Conservation (phyloP, 1,140 invertebrate species). For the Drosophila varians region DNA sequence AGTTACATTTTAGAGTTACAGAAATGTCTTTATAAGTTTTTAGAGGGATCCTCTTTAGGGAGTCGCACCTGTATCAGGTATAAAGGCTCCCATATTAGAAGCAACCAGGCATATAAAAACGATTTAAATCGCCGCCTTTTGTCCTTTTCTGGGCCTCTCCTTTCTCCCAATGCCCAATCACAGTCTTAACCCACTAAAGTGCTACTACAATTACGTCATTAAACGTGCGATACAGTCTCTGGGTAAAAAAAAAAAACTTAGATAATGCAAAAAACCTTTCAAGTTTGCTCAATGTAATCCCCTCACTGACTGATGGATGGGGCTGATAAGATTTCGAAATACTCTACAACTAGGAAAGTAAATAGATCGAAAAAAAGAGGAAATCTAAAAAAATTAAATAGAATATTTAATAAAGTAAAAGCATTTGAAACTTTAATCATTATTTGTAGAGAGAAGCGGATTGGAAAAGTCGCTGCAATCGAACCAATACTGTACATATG, state of each 20-base stretch:
- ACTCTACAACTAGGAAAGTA: not conserved
- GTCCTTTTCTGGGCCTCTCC: not conserved
- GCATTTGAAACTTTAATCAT: not conserved
- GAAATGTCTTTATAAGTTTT: too few relatives aligned
- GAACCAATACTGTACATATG: not conserved
- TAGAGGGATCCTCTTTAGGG: not conserved
- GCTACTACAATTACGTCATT: constrained; percentile 34
- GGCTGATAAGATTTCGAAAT: constrained; percentile 18
- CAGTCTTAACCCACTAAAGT: constrained; percentile 4
- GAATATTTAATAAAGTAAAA: not conserved
- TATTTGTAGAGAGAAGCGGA: not conserved
- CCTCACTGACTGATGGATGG: constrained; percentile 30
- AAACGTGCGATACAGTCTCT: constrained; percentile 2
- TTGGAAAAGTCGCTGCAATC: not conserved
- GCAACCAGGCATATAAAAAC: constrained; percentile 15
- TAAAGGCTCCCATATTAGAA: constrained; percentile 26
- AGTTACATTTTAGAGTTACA: too few relatives aligned
- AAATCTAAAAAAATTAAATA: too few relatives aligned
- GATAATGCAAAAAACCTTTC: constrained; percentile 37
- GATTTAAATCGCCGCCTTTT: constrained; percentile 21
- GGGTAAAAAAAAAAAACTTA: constrained; percentile 1
- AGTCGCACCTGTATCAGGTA: not conserved
- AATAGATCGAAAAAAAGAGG: not conserved
- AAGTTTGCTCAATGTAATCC: constrained; percentile 23
- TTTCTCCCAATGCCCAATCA: not conserved